A percentile compares a stretch with the other conserved stretches of the same genome.
phyloP scores from a whole-genome alignment of 2,113 vertebrate genomes.

The Microcebus griseorufus region DNA sequence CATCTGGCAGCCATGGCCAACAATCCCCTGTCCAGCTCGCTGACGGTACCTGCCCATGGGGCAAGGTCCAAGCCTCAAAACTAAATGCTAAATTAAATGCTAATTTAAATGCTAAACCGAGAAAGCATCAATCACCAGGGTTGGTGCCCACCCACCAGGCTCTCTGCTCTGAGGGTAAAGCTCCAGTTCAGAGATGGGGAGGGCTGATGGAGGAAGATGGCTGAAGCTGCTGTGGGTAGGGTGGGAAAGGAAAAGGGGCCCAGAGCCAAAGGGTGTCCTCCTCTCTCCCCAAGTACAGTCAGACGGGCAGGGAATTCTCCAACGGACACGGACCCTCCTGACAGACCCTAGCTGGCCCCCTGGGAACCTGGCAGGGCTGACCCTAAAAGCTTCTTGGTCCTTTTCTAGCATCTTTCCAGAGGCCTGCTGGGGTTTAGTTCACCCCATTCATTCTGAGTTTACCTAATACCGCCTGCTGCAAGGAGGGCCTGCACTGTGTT shows the following conservation, averaged over 20 bases:
- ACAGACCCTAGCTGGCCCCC: background rate
- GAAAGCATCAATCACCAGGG: background rate
- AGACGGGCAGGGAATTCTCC: background rate
- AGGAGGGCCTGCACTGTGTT: background rate
- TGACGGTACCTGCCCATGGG: no score
- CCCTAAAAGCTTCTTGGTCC: background rate
- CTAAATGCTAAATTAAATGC: background rate
- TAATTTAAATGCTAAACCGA: background rate
- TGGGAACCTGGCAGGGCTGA: background rate
- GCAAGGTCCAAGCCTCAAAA: background rate
- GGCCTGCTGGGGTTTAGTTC: background rate
- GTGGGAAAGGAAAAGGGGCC: background rate
- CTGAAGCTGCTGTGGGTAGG: background rate
- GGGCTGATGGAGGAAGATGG: background rate
- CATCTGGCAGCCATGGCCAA: background rate
- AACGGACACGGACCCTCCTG: background rate
- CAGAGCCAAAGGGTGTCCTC: background rate
- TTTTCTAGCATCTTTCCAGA: background rate
- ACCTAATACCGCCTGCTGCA: background rate
- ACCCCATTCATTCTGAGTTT: background rate
- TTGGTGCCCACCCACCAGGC: background rate
- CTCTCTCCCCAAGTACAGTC: background rate
- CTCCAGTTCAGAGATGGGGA: background rate
- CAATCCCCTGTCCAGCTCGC: background rate
- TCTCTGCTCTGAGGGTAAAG: background rate